These are phyloP conservation scores for Masticophis lateralis DNA, from an alignment of 2,797 vertebrate species.

Conservation along the genomic window DNA sequence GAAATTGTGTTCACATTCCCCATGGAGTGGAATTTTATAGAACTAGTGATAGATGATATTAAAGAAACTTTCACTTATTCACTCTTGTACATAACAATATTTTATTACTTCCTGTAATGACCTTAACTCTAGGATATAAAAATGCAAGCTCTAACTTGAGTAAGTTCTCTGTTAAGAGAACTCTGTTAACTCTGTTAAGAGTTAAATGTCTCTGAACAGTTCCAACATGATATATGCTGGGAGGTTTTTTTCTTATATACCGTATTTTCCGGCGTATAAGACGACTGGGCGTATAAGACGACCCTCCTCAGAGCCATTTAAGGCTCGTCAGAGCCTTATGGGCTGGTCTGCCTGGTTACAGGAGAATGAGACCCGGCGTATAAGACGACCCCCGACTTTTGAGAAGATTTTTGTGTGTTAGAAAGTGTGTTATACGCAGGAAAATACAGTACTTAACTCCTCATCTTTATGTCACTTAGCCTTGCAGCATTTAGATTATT, in stretches of 20 bases:
- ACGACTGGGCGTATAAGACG: too few relatives aligned
- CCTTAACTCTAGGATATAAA: background rate
- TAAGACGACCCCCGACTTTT: too few relatives aligned
- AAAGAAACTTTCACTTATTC: background rate
- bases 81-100: background rate
- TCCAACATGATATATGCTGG: background rate
- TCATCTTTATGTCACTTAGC: background rate
- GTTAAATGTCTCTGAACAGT: background rate
- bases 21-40: background rate
- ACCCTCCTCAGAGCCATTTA: too few relatives aligned
- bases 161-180: background rate
- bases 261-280: too few relatives aligned
- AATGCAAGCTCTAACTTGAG: background rate
- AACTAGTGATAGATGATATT: background rate
- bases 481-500: background rate
- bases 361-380: too few relatives aligned
- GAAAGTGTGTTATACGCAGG: too few relatives aligned
- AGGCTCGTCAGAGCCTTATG: too few relatives aligned
- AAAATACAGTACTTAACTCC: too few relatives aligned
- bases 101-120: background rate
- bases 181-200: background rate
- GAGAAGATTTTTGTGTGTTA: too few relatives aligned
- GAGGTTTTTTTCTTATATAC: background rate
- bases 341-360: too few relatives aligned
- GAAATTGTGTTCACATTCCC: background rate